Evolutionary conservation across 2,888 invertebrate species (phyloP).

Genomic region (Aphidoletes aphidimyza): DNA sequence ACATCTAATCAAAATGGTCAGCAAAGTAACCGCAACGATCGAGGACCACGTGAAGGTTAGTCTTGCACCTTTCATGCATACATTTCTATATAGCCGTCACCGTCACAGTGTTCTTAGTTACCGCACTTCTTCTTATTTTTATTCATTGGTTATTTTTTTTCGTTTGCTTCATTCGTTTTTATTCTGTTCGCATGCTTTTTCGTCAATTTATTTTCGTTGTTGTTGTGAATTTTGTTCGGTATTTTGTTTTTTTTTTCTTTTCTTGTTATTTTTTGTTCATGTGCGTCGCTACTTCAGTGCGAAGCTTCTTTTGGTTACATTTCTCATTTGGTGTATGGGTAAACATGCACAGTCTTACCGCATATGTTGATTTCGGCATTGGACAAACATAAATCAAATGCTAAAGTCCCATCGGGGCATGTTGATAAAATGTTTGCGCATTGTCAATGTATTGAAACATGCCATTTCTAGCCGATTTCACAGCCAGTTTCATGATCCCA

Average conservation of each 20-base stretch:
- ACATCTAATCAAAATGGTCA: constrained; percentile 63
- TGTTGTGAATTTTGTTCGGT: not conserved
- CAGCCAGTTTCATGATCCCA: not conserved
- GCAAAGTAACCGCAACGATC: constrained; percentile 62
- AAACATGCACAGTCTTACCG: not conserved
- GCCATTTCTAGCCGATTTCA: not conserved
- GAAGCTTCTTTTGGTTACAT: not conserved
- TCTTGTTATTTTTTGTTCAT: not conserved
- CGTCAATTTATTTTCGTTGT: not conserved
- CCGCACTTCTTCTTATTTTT: not conserved
- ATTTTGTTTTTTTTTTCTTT: not conserved
- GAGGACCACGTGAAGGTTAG: constrained; percentile 63
- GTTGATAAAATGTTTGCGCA: not conserved
- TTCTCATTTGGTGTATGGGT: not conserved
- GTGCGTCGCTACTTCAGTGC: not conserved
- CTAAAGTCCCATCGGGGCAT: not conserved
- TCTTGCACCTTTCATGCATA: not conserved
- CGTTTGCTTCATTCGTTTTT: not conserved
- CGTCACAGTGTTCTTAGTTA: too few relatives aligned
- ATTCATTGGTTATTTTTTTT: not conserved
- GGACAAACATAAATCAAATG: not conserved
- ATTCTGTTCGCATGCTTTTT: constrained; percentile 16
- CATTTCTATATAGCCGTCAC: not conserved
- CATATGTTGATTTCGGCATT: not conserved
- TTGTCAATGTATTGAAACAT: not conserved